phyloP scores from a whole-genome alignment of 2,888 invertebrate genomes.

The Eristalis intricaria region DNA sequence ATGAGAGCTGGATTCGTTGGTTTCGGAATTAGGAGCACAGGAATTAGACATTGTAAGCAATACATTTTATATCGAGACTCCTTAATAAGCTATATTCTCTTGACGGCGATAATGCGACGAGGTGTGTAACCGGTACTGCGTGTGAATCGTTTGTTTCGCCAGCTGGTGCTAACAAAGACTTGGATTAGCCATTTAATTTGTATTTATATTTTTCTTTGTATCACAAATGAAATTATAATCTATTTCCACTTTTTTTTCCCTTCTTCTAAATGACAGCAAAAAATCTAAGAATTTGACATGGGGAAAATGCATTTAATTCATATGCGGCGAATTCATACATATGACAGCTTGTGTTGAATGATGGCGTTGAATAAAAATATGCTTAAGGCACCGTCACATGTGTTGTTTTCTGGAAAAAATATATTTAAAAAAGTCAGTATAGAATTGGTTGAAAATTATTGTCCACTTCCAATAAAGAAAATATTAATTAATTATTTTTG shows the following conservation, averaged over 20 bases:
- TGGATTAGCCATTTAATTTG: slow-evolving; percentile 38
- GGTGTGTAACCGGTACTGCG: slow-evolving; percentile 14
- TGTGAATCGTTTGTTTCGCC: background rate
- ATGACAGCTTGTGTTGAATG: background rate
- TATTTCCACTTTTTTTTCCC: background rate
- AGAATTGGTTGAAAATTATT: no score
- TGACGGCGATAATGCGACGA: slow-evolving; percentile 21
- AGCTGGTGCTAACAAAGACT: slow-evolving; percentile 48
- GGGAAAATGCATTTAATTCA: slow-evolving; percentile 22
- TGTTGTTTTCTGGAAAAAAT: no score
- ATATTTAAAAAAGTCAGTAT: no score
- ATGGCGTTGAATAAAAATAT: background rate
- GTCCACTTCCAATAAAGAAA: no score
- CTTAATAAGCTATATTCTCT: slow-evolving; percentile 3
- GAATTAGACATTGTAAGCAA: slow-evolving; percentile 98
- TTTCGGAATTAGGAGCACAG: slow-evolving; percentile 97
- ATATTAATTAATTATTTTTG: no score
- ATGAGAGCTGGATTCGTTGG: slow-evolving; percentile 97
- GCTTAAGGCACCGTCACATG: background rate
- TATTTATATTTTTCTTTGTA: slow-evolving; percentile 9
- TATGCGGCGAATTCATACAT: slow-evolving; percentile 40
- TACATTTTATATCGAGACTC: slow-evolving; percentile 86
- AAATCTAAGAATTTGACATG: slow-evolving; percentile 50
- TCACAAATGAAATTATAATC: slow-evolving; percentile 2
- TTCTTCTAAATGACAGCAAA: slow-evolving; percentile 5